phyloP scores from a whole-genome alignment of 2,888 invertebrate species.

The Vanessa cardui region DNA sequence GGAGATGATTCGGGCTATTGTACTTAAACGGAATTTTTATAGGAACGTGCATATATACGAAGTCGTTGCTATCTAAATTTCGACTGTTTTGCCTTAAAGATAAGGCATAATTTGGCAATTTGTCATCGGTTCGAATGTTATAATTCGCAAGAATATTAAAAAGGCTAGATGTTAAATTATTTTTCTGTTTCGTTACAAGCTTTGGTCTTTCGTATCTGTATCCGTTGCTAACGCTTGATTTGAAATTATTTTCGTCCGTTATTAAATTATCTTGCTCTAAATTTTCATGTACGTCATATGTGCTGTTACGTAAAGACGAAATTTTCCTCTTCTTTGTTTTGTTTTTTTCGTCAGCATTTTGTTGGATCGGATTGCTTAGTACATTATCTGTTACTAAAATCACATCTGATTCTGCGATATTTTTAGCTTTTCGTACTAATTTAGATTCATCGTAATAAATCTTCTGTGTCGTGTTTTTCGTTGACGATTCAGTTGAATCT shows the following conservation, averaged over 20 bases:
- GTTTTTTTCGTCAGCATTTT: neutral
- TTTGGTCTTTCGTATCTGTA: constrained; percentile 14
- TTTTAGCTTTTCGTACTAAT: constrained; percentile 17
- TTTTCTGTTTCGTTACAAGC: constrained; percentile 15
- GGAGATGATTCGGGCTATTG: constrained; percentile 82
- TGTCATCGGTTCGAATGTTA: constrained; percentile 59
- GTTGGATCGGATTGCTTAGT: neutral
- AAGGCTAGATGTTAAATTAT: constrained; percentile 40
- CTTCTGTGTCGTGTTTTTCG: neutral
- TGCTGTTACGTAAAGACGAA: neutral
- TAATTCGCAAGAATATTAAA: constrained; percentile 61
- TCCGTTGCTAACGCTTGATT: constrained; percentile 21
- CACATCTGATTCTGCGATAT: constrained; percentile 10
- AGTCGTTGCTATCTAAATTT: constrained; percentile 39
- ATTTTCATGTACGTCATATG: constrained; percentile 44
- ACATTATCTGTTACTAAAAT: neutral
- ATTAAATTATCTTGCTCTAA: neutral
- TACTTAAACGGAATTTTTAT: constrained; percentile 55
- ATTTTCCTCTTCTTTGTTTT: constrained; percentile 4
- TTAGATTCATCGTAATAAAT: neutral
- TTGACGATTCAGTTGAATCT: neutral
- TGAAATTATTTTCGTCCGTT: constrained; percentile 25
- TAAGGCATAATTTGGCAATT: constrained; percentile 60
- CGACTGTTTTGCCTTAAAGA: constrained; percentile 50
- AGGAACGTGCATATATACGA: constrained; percentile 44